Evolutionary conservation across 2,888 invertebrate genomes (phyloP), one percentile per base, ranked within the genome.

Genomic region (Watsonalla cultraria): DNA sequence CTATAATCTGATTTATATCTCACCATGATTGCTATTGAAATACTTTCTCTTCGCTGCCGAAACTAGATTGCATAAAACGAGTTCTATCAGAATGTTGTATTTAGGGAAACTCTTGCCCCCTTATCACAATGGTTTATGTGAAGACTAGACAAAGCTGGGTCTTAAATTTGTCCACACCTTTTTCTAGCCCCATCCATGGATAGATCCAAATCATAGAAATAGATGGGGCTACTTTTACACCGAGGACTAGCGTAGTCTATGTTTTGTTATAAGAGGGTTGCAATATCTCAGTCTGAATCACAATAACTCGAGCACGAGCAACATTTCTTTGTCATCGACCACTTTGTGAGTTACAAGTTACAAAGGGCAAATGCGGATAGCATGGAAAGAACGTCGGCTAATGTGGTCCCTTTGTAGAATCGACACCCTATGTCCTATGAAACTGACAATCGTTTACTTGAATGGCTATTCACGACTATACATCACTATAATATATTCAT

Each of bases 51-150:
- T 53, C 39, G 53, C 59, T 60, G 58, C 64, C 48, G 58, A 64
- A 71, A 72, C 74, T 70, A 61, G 72, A 71, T 68, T 62, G 61
- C 61, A 62, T 62, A 67, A 60, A 62, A 60, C 59, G 65, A 62
- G 61, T 60, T 59, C 60, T 56, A 45, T 46, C n/a, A 7, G 7
- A 24, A 0, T 13, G 34, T 45, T 45, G 2, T 14, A 9, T 9
- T 8, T 46, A 7, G 51, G 14, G 51, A 51, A 45, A 13, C 47
- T 51, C 24, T 24, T 24, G 24, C 24, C 4, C n/a, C n/a, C n/a
- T n/a, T n/a, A n/a, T n/a, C n/a, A n/a, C n/a, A n/a, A n/a, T n/a
- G n/a, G n/a, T n/a, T n/a, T n/a, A n/a, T n/a, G n/a, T n/a, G n/a
- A n/a, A n/a, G n/a, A n/a, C n/a, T n/a, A n/a, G n/a, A 24, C 24